Evolutionary conservation across 1,140 invertebrate species (phyloP), one percentile per base, ranked within the genome.

Genomic region (Lucilia cuprina): DNA sequence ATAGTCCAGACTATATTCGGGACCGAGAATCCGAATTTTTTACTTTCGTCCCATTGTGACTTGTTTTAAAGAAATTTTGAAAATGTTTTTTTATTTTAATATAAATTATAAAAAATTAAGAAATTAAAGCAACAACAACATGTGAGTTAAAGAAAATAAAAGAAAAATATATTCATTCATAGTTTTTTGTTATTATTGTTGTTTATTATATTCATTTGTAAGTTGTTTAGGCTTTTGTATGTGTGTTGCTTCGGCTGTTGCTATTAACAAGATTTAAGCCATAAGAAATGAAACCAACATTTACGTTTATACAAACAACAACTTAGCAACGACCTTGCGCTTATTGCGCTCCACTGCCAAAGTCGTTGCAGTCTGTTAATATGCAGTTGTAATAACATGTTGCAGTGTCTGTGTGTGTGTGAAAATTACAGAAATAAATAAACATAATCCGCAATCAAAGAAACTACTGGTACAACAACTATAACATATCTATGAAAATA

Each of bases 331-430:
- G 77, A 80, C 77, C 77, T 80, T 80, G 77, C 77, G 77, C 77
- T 80, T 80, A 80, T 35, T 80, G 77, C 77, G 77, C 77, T 25
- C 77, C 77, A 80, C 77, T 80, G 77, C 77, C 77, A 80, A 80
- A 80, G 77, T 80, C 77, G 77, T 80, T 19, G 77, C 77, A 80
- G 77, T 80, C 77, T 80, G 41, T 80, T 80, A 77, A 34, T 77
- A 34, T 77, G 70, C 9, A 74, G 19, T 74, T 74, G 41, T 41
- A 41, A 5, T 41, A 30, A 30, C 25, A 5, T 41, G 41, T 7
- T 41, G 41, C 10, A 8, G 5, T 41, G 5, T 41, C 7, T 41
- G n/a, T n/a, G n/a, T 41, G 2, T 41, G 2, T 41, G 1, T 41
- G 5, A 3, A 41, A 41, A 41, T 41, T 41, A 41, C 41, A 41